Evolutionary conservation across 2,888 invertebrate species (phyloP).

Genomic region (Brachycybe producta): DNA sequence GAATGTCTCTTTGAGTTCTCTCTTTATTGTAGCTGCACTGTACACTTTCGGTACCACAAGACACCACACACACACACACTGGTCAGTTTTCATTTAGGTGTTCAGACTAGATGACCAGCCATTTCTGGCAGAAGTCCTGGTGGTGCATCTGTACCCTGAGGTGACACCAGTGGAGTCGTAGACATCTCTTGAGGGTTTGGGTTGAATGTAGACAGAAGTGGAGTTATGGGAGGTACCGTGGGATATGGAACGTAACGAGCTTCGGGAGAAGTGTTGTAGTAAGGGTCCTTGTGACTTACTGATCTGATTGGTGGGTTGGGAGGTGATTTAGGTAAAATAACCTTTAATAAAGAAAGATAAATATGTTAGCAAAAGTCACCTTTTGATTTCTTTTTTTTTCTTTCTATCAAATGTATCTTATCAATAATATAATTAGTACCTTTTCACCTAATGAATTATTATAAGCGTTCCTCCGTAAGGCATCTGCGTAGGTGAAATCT

Average conservation of each 20-base stretch:
- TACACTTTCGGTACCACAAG: no score
- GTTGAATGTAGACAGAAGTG: constrained; percentile 29
- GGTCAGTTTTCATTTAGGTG: no score
- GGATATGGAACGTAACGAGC: constrained; percentile 69
- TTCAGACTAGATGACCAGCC: constrained; percentile 31
- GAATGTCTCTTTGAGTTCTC: no score
- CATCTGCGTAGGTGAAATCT: constrained; percentile 29
- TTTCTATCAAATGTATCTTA: no score
- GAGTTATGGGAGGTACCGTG: constrained; percentile 39
- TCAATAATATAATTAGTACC: no score
- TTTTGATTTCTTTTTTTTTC: not conserved
- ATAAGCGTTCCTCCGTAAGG: constrained; percentile 30
- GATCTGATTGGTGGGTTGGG: constrained; percentile 56
- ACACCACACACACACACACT: no score
- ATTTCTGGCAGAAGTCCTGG: constrained; percentile 25
- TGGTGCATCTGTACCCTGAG: constrained; percentile 13
- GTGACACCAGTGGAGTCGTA: constrained; percentile 14
- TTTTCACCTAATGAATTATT: constrained; percentile 27
- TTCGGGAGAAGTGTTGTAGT: constrained; percentile 45
- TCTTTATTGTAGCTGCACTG: no score
- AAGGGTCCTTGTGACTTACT: constrained; percentile 62
- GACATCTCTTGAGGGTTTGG: constrained; percentile 28
- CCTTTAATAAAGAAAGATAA: no score
- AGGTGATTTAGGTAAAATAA: constrained; percentile 44
- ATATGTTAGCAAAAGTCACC: not conserved